These are phyloP conservation scores for Lissocephala sabroskyi DNA, from an alignment of 2,888 invertebrate genomes.

Conservation along the genomic window DNA sequence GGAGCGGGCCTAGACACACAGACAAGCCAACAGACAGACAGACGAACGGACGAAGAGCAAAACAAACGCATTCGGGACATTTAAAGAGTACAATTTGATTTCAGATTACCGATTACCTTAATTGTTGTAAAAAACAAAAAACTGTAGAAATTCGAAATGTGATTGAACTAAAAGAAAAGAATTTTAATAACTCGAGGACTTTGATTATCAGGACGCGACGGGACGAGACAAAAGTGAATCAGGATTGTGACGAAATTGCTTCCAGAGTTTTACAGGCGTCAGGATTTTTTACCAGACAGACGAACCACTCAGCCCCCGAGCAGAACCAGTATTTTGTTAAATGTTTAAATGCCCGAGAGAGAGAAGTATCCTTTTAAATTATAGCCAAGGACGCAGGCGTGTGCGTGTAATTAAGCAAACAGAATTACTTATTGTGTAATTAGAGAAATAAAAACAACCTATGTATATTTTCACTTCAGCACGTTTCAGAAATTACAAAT, in stretches of 20 bases:
- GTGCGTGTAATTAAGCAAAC: constrained; percentile 35
- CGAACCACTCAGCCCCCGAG: too few relatives aligned
- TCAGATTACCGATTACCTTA: constrained; percentile 59
- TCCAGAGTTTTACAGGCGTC: too few relatives aligned
- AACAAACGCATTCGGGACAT: background rate
- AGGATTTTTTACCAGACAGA: too few relatives aligned
- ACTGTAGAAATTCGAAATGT: constrained; percentile 61
- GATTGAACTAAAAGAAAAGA: constrained; percentile 37
- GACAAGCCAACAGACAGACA: too few relatives aligned
- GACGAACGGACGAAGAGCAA: background rate
- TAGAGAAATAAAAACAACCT: constrained; percentile 46
- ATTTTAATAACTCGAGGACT: background rate
- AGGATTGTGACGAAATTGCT: too few relatives aligned
- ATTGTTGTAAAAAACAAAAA: constrained; percentile 63
- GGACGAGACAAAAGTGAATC: too few relatives aligned
- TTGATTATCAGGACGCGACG: background rate
- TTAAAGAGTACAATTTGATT: constrained; percentile 60
- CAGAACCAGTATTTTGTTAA: constrained; percentile 58
- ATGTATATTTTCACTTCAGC: constrained; percentile 65
- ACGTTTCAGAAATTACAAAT: constrained; percentile 55
- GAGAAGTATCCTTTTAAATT: too few relatives aligned
- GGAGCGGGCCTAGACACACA: constrained; percentile 52
- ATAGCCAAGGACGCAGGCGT: too few relatives aligned
- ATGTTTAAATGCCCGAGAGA: too few relatives aligned
- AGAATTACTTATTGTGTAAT: constrained; percentile 57